A percentile compares a stretch with the other conserved stretches of the same genome.
These are phyloP conservation scores for Aulostomus chinensis DNA, from an alignment of 2,797 vertebrate genomes.

Conservation along the genomic window DNA sequence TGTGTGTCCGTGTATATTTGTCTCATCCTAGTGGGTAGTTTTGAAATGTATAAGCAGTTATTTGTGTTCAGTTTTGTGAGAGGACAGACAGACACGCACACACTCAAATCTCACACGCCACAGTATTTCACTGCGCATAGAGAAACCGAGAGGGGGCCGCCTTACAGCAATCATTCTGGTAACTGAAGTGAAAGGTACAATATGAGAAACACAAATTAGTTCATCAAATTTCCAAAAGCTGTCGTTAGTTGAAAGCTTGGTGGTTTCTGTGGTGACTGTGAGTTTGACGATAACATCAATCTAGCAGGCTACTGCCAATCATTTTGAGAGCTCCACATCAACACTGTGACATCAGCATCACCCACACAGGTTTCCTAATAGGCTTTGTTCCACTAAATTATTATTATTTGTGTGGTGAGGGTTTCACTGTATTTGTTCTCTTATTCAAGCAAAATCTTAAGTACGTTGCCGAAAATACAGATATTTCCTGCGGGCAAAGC, in stretches of 20 bases:
- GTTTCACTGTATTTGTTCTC: too few relatives aligned
- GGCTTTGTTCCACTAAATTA: too few relatives aligned
- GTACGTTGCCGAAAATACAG: too few relatives aligned
- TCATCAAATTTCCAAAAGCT: constrained; percentile 78
- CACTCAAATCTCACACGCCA: constrained; percentile 11
- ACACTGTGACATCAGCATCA: constrained; percentile 70
- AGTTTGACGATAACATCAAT: constrained; percentile 65
- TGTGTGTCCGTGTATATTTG: too few relatives aligned
- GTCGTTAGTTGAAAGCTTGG: constrained; percentile 68
- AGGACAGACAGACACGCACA: constrained; percentile 55
- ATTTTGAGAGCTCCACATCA: constrained; percentile 66
- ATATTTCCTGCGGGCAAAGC: too few relatives aligned
- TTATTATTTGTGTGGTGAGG: too few relatives aligned
- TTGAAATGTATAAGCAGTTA: too few relatives aligned
- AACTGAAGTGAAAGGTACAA: constrained; percentile 67
- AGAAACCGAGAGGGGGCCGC: constrained; percentile 54
- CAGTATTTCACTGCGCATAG: constrained; percentile 48
- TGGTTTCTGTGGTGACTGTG: constrained; percentile 76
- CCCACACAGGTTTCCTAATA: constrained; percentile 76
- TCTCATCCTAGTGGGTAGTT: too few relatives aligned
- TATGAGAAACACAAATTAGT: constrained; percentile 70
- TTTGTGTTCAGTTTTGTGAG: constrained; percentile 34
- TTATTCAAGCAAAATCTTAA: too few relatives aligned
- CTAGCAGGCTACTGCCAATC: constrained; percentile 57
- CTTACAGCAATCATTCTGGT: constrained; percentile 68